Conservation (phyloP, 2,888 invertebrate species). For the Pachydiplax longipennis region DNA sequence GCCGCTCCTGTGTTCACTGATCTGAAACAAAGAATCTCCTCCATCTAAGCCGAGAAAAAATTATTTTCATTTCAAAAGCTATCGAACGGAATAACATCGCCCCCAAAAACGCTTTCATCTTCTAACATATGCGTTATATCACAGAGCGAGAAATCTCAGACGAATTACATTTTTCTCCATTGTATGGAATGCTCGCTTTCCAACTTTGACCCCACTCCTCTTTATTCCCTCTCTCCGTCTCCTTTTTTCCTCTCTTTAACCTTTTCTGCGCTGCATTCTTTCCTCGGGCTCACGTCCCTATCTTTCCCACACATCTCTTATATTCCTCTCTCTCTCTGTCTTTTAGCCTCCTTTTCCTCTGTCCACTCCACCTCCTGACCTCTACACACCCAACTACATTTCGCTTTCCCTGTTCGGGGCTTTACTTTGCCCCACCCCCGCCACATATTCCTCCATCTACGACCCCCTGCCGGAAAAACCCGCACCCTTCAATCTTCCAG, state of each 20-base stretch:
- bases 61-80: background rate
- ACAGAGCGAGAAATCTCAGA: conserved; percentile 37
- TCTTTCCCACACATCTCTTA: conserved; percentile 9
- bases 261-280: conserved; percentile 11
- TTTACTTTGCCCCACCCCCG: background rate
- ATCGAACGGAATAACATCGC: conserved; percentile 35
- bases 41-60: background rate
- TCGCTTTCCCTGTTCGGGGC: conserved; percentile 7
- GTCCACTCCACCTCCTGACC: conserved; percentile 34
- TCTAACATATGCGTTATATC: conserved; percentile 40
- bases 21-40: background rate
- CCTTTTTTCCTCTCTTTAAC: background rate
- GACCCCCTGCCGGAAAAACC: background rate
- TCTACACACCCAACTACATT: background rate
- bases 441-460: background rate
- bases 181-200: conserved; percentile 39
- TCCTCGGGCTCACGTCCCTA: conserved; percentile 15
- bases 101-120: conserved; percentile 38
- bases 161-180: conserved; percentile 44
- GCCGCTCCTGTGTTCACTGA: background rate
- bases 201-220: conserved; percentile 19
- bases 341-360: background rate
- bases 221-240: background rate
- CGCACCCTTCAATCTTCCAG: background rate
- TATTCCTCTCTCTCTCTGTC: background rate